A percentile compares a stretch with the other conserved stretches of the same genome.
These are phyloP conservation scores for Poecilobothrus nobilitatus DNA, from an alignment of 2,888 invertebrate genomes.

Conservation along the genomic window DNA sequence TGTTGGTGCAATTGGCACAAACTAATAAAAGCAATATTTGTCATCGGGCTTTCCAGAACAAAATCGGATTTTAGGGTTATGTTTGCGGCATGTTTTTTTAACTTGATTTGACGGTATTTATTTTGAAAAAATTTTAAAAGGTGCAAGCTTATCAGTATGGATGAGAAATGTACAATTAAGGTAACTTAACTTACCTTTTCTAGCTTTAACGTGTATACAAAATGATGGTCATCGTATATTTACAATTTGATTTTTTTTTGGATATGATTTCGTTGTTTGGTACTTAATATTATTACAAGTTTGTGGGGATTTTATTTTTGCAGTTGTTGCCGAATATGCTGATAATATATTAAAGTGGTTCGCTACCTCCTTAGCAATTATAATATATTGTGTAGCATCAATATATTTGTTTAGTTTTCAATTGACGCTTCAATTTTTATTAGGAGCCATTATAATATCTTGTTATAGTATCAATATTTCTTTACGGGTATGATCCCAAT, in stretches of 20 bases:
- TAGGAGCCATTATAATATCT: constrained; percentile 78
- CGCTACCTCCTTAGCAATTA: constrained; percentile 93
- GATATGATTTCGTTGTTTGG: constrained; percentile 75
- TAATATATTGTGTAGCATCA: constrained; percentile 89
- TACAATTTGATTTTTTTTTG: constrained; percentile 64
- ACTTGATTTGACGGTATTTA: constrained; percentile 98
- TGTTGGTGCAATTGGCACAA: constrained; percentile 68
- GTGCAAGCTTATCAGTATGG: constrained; percentile 88
- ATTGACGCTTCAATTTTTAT: constrained; percentile 74
- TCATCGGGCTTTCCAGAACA: constrained; percentile 43
- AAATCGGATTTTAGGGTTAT: constrained; percentile 68
- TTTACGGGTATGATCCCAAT: constrained; percentile 75
- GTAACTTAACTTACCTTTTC: constrained; percentile 83
- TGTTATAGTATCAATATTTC: constrained; percentile 90
- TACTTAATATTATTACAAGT: constrained; percentile 88
- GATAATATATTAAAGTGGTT: constrained; percentile 99
- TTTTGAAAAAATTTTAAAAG: constrained; percentile 96
- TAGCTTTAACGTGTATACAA: constrained; percentile 66
- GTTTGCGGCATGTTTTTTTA: constrained; percentile 77
- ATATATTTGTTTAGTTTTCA: constrained; percentile 86
- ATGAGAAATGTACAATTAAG: constrained; percentile 96
- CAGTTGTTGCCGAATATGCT: constrained; percentile 97
- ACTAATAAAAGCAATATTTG: constrained; percentile 34
- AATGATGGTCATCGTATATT: constrained; percentile 53
- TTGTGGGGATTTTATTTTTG: constrained; percentile 91